These are phyloP conservation scores for Latheticus oryzae DNA, from an alignment of 2,888 invertebrate species.

Conservation along the genomic window DNA sequence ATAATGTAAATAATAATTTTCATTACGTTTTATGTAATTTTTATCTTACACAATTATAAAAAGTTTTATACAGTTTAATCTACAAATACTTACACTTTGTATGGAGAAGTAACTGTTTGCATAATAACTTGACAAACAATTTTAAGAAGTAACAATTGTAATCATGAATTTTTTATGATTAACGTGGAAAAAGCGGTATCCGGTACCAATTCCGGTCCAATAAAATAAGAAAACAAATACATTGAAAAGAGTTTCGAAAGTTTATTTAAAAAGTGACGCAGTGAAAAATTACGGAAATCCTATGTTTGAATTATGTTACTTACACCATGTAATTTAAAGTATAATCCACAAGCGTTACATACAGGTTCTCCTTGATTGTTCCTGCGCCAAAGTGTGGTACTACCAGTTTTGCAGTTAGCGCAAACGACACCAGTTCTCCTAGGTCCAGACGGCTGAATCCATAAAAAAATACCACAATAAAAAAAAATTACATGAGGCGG, in stretches of 20 bases:
- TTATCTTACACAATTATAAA: no score
- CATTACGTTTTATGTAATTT: no score
- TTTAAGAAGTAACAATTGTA: no score
- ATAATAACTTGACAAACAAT: no score
- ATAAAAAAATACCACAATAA: slow-evolving; percentile 1
- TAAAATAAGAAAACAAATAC: slow-evolving; percentile 22
- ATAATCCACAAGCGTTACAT: slow-evolving; percentile 95
- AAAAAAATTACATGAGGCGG: slow-evolving; percentile 7
- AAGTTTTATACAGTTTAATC: no score
- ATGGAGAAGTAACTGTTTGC: no score
- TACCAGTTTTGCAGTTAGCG: slow-evolving; percentile 95
- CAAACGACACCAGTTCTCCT: slow-evolving; percentile 85
- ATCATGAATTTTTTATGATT: no score
- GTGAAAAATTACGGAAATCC: slow-evolving; percentile 3
- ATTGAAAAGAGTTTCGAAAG: slow-evolving; percentile 1
- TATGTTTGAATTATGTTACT: slow-evolving; percentile 56
- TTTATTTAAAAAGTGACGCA: background rate
- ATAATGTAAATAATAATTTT: no score
- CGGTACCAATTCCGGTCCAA: slow-evolving; percentile 36
- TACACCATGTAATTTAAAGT: slow-evolving; percentile 86
- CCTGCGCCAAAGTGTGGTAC: slow-evolving; percentile 96
- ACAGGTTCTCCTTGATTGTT: slow-evolving; percentile 99
- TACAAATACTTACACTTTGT: no score
- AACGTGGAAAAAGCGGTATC: slow-evolving; percentile 32
- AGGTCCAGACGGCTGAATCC: slow-evolving; percentile 68